A percentile compares a stretch with the other conserved stretches of the same genome.
Conservation (phyloP, 2,113 vertebrate genomes). For the Lethenteron reissneri region DNA sequence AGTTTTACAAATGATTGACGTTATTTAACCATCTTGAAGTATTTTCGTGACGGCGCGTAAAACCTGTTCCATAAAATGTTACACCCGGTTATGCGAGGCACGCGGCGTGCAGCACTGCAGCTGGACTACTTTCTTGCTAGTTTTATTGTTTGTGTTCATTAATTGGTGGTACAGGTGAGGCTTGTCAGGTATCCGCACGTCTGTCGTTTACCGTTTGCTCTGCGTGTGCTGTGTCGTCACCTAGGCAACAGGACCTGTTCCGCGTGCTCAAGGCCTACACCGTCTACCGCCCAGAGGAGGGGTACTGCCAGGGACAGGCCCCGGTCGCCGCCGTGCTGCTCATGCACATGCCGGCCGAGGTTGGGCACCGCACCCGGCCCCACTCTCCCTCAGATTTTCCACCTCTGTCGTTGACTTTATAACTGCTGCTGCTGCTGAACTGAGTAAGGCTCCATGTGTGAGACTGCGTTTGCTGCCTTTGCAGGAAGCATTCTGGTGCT, state of each 20-base stretch:
- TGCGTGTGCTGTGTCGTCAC: neutral
- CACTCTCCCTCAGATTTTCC: no score
- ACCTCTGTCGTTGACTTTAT: no score
- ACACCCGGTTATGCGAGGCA: no score
- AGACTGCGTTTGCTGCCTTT: neutral
- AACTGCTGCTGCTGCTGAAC: no score
- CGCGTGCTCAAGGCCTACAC: constrained; percentile 71
- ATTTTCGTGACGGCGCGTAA: no score
- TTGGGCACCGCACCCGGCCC: constrained; percentile 12
- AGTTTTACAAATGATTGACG: no score
- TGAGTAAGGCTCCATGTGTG: neutral
- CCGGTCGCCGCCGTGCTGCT: constrained; percentile 60
- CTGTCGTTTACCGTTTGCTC: neutral
- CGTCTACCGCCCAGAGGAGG: constrained; percentile 51
- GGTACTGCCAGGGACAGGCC: constrained; percentile 73
- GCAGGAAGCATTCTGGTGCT: constrained; percentile 81
- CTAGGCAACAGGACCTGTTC: constrained; percentile 60
- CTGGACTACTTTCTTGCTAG: no score
- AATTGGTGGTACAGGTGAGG: no score
- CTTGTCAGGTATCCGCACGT: neutral
- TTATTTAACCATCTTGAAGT: no score
- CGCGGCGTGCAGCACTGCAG: no score
- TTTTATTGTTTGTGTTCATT: no score
- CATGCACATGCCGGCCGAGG: constrained; percentile 84
- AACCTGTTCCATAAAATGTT: no score